A percentile compares a stretch with the other conserved stretches of the same genome.
These are phyloP conservation scores for Isotomurus palustris DNA, from an alignment of 2,888 invertebrate species.

Conservation along the genomic window DNA sequence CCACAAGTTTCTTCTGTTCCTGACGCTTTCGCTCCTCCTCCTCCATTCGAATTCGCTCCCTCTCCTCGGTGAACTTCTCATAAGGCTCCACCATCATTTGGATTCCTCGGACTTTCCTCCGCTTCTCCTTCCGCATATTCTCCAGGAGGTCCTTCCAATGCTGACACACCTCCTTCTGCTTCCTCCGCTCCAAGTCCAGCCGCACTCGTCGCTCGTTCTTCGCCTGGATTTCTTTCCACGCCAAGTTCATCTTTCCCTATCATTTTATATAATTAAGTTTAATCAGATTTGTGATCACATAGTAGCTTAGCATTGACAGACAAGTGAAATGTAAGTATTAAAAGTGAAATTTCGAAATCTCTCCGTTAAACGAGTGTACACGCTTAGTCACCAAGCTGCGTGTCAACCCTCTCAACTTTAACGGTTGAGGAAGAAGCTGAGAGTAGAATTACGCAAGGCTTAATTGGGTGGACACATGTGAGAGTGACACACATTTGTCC, in stretches of 20 bases:
- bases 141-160: constrained; percentile 34
- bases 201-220: constrained; percentile 19
- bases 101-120: constrained; percentile 24
- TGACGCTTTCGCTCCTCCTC: constrained; percentile 13
- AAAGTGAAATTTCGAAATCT: too few species aligned
- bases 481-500: too few species aligned
- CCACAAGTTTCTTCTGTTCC: constrained; percentile 19
- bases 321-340: too few species aligned
- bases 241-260: not conserved
- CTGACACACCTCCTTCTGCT: constrained; percentile 33
- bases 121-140: constrained; percentile 28
- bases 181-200: constrained; percentile 16
- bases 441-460: too few species aligned
- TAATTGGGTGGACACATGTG: too few species aligned
- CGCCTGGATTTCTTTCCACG: constrained; percentile 5
- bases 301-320: too few species aligned
- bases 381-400: too few species aligned
- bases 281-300: too few species aligned
- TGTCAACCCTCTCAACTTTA: too few species aligned
- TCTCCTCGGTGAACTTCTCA: constrained; percentile 19
- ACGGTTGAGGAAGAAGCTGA: too few species aligned
- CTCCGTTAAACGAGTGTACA: too few species aligned
- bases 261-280: too few species aligned
- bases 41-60: constrained; percentile 8
- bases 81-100: constrained; percentile 30